phyloP scores from a whole-genome alignment of 2,888 invertebrate genomes.

The Lasioglossum marginatum region DNA sequence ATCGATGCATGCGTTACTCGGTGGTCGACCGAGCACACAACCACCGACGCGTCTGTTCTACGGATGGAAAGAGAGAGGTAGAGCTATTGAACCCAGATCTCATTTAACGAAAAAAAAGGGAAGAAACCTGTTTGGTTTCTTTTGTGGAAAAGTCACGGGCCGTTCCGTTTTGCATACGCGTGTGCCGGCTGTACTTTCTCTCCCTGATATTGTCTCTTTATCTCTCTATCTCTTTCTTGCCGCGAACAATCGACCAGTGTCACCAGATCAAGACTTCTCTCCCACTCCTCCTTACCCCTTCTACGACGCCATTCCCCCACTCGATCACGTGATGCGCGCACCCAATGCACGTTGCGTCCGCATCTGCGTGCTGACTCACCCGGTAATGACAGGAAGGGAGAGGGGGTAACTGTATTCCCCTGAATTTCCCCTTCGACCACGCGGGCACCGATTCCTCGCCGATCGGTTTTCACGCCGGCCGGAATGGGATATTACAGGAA shows the following conservation, averaged over 20 bases:
- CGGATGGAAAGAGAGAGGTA: slow-evolving; percentile 62
- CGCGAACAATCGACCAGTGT: background rate
- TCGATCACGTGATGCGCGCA: too few species aligned
- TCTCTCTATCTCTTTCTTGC: background rate
- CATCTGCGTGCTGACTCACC: too few species aligned
- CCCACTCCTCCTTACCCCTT: too few species aligned
- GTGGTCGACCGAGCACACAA: slow-evolving; percentile 49
- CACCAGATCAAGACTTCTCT: too few species aligned
- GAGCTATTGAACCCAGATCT: slow-evolving; percentile 67
- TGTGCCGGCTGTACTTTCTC: slow-evolving; percentile 17
- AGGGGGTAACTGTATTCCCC: too few species aligned
- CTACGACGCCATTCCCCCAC: too few species aligned
- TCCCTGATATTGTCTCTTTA: background rate
- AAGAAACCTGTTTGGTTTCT: slow-evolving; percentile 40
- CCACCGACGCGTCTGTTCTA: slow-evolving; percentile 33
- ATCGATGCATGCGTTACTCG: slow-evolving; percentile 66
- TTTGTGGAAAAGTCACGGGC: slow-evolving; percentile 46
- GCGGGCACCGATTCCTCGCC: slow-evolving; percentile 12
- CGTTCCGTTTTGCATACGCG: slow-evolving; percentile 18
- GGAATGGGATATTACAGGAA: slow-evolving; percentile 36
- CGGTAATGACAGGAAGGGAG: too few species aligned
- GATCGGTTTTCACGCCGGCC: background rate
- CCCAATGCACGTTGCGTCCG: too few species aligned
- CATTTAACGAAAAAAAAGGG: slow-evolving; percentile 47
- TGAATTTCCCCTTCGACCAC: background rate